Conservation (phyloP, 2,797 vertebrate genomes). For the Masticophis lateralis region DNA sequence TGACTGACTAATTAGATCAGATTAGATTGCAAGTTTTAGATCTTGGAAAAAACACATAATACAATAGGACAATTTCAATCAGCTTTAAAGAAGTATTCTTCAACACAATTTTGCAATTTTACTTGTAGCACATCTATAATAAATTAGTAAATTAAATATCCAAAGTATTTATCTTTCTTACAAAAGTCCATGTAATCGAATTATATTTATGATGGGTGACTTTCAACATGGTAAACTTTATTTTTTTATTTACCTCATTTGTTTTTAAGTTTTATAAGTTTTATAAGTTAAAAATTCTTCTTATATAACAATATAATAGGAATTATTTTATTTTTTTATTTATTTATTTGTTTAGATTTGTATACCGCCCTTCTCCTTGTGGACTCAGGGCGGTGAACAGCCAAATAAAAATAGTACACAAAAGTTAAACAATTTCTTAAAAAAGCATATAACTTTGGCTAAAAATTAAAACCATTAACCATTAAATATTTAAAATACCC, state of each 20-base stretch:
- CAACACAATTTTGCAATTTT: background rate
- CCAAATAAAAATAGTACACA: too few species aligned
- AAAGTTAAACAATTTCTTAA: too few species aligned
- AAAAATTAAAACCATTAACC: too few species aligned
- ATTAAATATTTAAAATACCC: too few species aligned
- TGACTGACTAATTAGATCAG: slow-evolving; percentile 7
- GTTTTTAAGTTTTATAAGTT: background rate
- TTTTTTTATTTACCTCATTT: background rate
- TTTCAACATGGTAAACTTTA: background rate
- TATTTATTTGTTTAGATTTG: too few species aligned
- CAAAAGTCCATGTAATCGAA: background rate
- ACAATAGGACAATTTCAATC: background rate
- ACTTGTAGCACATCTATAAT: background rate
- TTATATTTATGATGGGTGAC: background rate
- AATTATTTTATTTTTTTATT: too few species aligned
- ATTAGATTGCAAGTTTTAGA: background rate
- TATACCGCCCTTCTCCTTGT: too few species aligned
- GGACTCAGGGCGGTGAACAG: too few species aligned
- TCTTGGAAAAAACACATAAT: background rate
- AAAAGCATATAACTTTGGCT: too few species aligned
- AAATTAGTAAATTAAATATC: background rate
- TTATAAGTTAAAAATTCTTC: too few species aligned
- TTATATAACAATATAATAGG: background rate
- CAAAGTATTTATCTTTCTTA: background rate
- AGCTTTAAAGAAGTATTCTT: background rate